Evolutionary conservation across 1,140 invertebrate genomes (phyloP), one percentile per base, ranked within the genome.

Genomic region (Matsumurasca onukii): DNA sequence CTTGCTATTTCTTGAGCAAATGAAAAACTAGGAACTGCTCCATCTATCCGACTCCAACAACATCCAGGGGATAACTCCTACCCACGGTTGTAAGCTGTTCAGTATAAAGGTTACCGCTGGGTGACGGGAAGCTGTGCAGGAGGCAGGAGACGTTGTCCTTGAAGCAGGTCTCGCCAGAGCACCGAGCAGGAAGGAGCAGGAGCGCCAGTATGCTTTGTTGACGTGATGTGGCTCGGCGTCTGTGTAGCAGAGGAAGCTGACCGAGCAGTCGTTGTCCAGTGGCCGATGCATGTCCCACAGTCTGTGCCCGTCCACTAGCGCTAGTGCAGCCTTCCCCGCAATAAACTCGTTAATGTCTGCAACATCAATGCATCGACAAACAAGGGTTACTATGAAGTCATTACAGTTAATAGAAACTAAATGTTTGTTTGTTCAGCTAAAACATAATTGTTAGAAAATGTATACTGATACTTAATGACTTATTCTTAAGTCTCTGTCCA

Each of bases 211-310:
- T 0, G 91, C 89, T 76, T 86, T 85, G 73, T 94, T 94, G 0
- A 92, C 86, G 57, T 84, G 78, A 51, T 82, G 81, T 0, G 86
- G 85, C 69, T 92, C 86, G 0, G 87, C 79, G 34, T 89, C 85
- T 69, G 85, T 86, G 80, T 95, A 94, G 73, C 89, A 89, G 59
- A 93, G 77, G n/a, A 98, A 82, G 76, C 88, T 80, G 3, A 98
- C 72, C n/a, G 86, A 85, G 77, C 95, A 98, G 69, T 88, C 85
- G 52, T 88, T 84, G 25, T 83, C 82, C 0, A 98, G 78, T 0
- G 96, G 96, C 74, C 86, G 84, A 76, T 98, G 91, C 90, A 98
- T 94, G 76, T 98, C 95, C 95, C 95, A 98, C 2, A 90, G 79
- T 0, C 85, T 81, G 31, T 79, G 78, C 9, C 86, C 88, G 79